Conservation (phyloP, 2,113 vertebrate species). For the Pedetes capensis region DNA sequence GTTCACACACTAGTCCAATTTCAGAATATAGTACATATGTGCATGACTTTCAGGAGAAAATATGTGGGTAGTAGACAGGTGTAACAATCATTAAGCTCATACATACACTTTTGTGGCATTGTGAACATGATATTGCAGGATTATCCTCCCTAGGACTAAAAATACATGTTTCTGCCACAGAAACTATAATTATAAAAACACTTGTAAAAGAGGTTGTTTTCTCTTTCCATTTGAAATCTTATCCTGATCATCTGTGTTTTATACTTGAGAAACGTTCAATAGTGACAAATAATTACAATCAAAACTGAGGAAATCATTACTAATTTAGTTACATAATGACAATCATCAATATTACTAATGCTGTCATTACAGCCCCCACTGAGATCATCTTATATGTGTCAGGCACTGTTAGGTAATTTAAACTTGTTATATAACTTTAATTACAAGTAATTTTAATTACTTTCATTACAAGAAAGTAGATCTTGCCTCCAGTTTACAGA, state of each 20-base stretch:
- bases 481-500: background rate
- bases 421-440: background rate
- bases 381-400: background rate
- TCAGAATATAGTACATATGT: background rate
- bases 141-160: background rate
- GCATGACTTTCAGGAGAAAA: background rate
- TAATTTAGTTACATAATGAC: background rate
- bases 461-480: background rate
- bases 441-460: too few relatives aligned
- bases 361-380: background rate
- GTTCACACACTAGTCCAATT: background rate
- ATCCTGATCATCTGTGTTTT: background rate
- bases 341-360: background rate
- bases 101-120: background rate
- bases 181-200: background rate
- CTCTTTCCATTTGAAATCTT: background rate
- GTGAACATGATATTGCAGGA: rapidly evolving
- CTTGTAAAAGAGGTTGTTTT: background rate
- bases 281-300: background rate
- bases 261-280: background rate
- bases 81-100: background rate
- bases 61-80: background rate
- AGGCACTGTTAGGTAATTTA: background rate
- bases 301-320: background rate
- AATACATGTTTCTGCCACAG: background rate